Conservation (phyloP, 1,140 invertebrate genomes). For the Sitodiplosis mosellana region DNA sequence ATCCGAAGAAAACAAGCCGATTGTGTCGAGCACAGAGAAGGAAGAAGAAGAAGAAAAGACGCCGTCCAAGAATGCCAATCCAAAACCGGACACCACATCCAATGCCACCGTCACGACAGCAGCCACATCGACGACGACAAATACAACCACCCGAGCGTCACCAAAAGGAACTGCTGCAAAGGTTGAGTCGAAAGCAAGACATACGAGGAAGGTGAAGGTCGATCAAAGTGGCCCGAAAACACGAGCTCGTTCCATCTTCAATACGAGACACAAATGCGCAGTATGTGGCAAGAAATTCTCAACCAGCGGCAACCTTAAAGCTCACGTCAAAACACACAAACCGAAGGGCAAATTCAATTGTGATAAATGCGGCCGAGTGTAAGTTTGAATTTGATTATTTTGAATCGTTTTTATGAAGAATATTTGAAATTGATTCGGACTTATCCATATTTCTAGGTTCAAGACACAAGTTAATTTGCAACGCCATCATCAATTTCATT, state of each 20-base stretch:
- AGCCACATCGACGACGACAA: too few relatives aligned
- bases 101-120: too few relatives aligned
- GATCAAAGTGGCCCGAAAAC: too few relatives aligned
- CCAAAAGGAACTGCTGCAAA: too few relatives aligned
- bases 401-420: neutral
- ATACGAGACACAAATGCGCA: constrained; percentile 29
- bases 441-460: constrained; percentile 32
- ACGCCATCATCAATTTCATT: constrained; percentile 45
- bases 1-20: too few relatives aligned
- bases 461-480: constrained; percentile 45
- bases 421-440: neutral
- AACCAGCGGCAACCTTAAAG: constrained; percentile 41
- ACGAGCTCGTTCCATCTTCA: neutral
- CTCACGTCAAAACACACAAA: constrained; percentile 43
- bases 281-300: constrained; percentile 41
- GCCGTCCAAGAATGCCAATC: too few relatives aligned
- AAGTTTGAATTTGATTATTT: constrained; percentile 22
- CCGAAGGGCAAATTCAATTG: constrained; percentile 42
- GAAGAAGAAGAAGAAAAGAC: too few relatives aligned
- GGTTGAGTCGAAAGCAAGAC: too few relatives aligned
- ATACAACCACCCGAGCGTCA: too few relatives aligned
- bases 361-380: constrained; percentile 49
- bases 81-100: too few relatives aligned
- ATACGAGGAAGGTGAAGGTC: too few relatives aligned
- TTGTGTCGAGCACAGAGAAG: too few relatives aligned